These are phyloP conservation scores for Shinisaurus crocodilurus DNA, from an alignment of 2,113 vertebrate species.

Conservation along the genomic window DNA sequence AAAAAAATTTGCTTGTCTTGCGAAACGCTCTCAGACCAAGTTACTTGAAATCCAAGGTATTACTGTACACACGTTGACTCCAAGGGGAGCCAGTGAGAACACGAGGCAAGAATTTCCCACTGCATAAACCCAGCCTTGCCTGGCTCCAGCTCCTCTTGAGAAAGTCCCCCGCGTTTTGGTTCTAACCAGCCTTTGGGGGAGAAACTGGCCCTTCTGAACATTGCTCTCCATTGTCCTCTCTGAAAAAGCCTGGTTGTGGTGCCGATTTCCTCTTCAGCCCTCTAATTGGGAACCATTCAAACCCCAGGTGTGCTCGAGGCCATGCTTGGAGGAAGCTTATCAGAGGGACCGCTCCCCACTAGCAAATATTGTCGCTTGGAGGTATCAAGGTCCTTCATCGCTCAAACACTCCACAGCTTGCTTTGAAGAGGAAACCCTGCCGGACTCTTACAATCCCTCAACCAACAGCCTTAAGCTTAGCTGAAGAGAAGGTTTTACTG, in stretches of 20 bases:
- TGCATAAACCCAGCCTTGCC: not conserved
- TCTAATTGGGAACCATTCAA: not conserved
- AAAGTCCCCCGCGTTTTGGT: not conserved
- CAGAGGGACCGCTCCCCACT: not conserved
- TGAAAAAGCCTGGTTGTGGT: not conserved
- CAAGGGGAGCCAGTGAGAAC: not conserved
- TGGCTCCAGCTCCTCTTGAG: not conserved
- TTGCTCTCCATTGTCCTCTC: not conserved
- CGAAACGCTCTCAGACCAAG: too few relatives aligned
- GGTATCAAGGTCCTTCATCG: not conserved
- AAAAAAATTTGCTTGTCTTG: too few relatives aligned
- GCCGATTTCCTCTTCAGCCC: not conserved
- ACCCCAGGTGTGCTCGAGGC: not conserved
- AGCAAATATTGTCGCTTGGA: not conserved
- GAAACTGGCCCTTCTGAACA: too few relatives aligned
- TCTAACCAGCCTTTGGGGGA: not conserved
- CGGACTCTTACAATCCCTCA: not conserved
- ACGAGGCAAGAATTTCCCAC: not conserved
- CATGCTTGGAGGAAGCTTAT: not conserved
- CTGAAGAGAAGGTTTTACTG: not conserved
- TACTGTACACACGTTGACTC: too few relatives aligned
- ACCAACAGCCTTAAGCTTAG: not conserved
- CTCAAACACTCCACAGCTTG: not conserved
- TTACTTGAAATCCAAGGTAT: too few relatives aligned
- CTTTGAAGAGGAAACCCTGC: not conserved